A percentile compares a stretch with the other conserved stretches of the same genome.
phyloP scores from a whole-genome alignment of 2,888 invertebrate genomes.

The Lasioglossum marginatum region DNA sequence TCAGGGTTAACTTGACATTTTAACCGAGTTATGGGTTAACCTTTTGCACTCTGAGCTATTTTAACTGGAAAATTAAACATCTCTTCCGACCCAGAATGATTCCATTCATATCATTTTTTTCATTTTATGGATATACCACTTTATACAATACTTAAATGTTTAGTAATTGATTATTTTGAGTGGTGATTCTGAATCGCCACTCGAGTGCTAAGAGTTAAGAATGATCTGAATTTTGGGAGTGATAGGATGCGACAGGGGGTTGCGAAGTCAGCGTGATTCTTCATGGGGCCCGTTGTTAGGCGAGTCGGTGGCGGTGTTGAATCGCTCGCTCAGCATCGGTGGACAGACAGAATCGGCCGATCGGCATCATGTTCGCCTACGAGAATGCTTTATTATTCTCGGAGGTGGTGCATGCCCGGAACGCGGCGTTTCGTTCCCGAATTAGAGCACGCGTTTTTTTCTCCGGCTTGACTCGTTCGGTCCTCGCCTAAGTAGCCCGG shows the following conservation, averaged over 20 bases:
- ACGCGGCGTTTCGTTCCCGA: slow-evolving; percentile 54
- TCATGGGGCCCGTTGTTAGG: background rate
- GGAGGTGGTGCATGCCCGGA: slow-evolving; percentile 58
- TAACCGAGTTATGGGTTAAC: no score
- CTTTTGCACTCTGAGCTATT: no score
- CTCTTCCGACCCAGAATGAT: no score
- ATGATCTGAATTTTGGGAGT: background rate
- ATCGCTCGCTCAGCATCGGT: background rate
- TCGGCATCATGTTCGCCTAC: slow-evolving; percentile 43
- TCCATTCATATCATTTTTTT: no score
- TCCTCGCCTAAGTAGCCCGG: slow-evolving; percentile 36
- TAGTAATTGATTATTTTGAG: no score
- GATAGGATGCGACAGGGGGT: background rate
- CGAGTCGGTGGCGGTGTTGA: background rate
- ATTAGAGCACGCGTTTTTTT: slow-evolving; percentile 60
- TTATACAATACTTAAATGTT: no score
- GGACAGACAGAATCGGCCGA: slow-evolving; percentile 10
- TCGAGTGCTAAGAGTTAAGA: background rate
- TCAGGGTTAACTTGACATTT: no score
- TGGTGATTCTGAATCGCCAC: no score
- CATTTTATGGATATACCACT: no score
- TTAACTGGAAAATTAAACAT: no score
- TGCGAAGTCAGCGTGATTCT: background rate
- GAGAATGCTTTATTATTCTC: slow-evolving; percentile 70
- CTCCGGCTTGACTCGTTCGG: slow-evolving; percentile 24